phyloP scores from a whole-genome alignment of 2,797 vertebrate species.

The Centropyge bicolor region DNA sequence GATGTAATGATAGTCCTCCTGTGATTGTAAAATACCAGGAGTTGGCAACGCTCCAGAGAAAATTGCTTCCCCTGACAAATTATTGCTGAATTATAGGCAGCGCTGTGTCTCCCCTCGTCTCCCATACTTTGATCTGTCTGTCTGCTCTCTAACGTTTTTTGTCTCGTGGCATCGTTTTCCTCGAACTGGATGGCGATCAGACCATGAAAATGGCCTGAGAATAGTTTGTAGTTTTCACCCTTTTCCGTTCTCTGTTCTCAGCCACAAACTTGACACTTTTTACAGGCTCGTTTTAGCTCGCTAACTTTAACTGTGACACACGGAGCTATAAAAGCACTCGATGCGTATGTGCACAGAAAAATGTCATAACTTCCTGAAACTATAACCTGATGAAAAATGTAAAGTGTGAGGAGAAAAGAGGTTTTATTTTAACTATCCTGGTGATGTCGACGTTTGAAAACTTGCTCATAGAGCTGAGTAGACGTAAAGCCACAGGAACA shows the following conservation, averaged over 20 bases:
- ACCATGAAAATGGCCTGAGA: not conserved
- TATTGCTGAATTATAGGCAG: conserved; percentile 70
- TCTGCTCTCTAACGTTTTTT: conserved; percentile 24
- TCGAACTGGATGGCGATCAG: conserved; percentile 20
- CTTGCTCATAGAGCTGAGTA: no score
- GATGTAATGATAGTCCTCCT: conserved; percentile 70
- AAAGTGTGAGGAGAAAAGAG: no score
- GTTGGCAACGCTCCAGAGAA: conserved; percentile 62
- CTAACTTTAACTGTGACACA: not conserved
- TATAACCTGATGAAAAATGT: no score
- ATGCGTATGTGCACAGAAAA: no score
- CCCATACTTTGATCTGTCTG: conserved; percentile 55
- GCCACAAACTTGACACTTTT: conserved; percentile 31
- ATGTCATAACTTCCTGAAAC: no score
- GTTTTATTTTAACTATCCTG: no score
- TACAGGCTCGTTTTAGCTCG: conserved; percentile 19
- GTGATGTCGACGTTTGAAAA: no score
- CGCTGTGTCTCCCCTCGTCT: conserved; percentile 63
- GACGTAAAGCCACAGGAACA: no score
- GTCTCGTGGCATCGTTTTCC: conserved; percentile 19
- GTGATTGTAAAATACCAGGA: conserved; percentile 58
- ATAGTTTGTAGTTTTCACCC: conserved; percentile 20
- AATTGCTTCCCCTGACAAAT: conserved; percentile 72
- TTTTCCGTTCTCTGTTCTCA: conserved; percentile 42
- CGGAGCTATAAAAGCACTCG: not conserved